These are phyloP conservation scores for Oceanodroma tethys DNA, from an alignment of 2,113 vertebrate genomes.

Conservation along the genomic window DNA sequence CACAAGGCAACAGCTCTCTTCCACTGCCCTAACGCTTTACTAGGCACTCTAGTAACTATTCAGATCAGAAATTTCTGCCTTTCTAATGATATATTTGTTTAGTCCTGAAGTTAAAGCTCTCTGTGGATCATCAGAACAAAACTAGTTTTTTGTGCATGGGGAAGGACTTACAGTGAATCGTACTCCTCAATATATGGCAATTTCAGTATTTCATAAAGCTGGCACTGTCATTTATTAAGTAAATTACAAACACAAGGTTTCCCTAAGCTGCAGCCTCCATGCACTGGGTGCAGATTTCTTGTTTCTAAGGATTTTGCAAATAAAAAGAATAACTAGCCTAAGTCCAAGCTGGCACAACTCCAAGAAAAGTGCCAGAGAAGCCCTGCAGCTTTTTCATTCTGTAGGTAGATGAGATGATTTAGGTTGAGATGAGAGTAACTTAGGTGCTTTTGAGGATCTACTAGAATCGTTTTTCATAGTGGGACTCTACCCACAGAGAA, in stretches of 20 bases:
- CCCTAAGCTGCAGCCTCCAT: neutral
- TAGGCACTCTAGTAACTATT: neutral
- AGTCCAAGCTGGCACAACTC: slow-evolving; percentile 18
- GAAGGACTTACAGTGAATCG: neutral
- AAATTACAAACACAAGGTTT: neutral
- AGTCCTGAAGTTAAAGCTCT: neutral
- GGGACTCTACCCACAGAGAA: neutral
- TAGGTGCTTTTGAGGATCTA: neutral
- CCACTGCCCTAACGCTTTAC: neutral
- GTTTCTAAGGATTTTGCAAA: slow-evolving; percentile 8
- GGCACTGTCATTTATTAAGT: neutral
- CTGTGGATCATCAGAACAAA: neutral
- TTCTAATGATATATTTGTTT: neutral
- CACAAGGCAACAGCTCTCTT: neutral
- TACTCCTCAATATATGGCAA: neutral
- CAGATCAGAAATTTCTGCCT: neutral
- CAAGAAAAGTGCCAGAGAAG: neutral
- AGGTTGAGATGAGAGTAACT: neutral
- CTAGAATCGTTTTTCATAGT: neutral
- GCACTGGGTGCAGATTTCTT: neutral
- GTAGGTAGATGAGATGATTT: neutral
- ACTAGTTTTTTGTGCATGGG: neutral
- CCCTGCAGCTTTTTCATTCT: neutral
- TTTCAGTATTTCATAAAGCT: neutral
- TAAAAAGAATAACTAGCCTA: neutral